phyloP scores from a whole-genome alignment of 1,140 invertebrate species.

The Maconellicoccus hirsutus region DNA sequence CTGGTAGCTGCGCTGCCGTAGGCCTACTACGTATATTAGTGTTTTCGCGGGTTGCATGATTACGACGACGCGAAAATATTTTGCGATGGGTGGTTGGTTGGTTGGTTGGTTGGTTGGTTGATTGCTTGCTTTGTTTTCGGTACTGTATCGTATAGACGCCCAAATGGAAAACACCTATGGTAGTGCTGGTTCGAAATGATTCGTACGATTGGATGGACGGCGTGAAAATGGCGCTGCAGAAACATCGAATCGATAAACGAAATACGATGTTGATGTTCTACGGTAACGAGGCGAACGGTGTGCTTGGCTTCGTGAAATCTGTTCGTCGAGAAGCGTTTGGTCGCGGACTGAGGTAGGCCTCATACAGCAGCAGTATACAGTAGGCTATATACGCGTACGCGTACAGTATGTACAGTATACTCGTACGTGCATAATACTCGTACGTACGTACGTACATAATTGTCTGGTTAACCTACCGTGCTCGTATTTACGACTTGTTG shows the following conservation, averaged over 20 bases:
- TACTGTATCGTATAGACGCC: background rate
- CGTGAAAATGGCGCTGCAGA: background rate
- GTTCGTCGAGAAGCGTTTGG: constrained; percentile 23
- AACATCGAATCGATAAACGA: background rate
- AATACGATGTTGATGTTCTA: background rate
- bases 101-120: no score
- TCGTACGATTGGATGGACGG: background rate
- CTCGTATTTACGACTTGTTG: background rate
- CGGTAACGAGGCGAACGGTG: background rate
- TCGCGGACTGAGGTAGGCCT: background rate
- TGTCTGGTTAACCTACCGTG: background rate
- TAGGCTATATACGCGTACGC: no score
- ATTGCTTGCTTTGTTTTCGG: no score
- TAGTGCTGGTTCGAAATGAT: background rate
- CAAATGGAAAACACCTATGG: background rate
- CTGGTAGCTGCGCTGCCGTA: no score
- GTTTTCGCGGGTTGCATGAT: no score
- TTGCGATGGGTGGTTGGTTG: no score
- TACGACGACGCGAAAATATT: no score
- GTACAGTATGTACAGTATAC: no score
- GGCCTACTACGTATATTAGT: no score
- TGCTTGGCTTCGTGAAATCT: constrained; percentile 19
- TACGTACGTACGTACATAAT: no score
- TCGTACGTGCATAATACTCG: no score
- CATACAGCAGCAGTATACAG: no score